A percentile compares a stretch with the other conserved stretches of the same genome.
Conservation (phyloP, 2,888 invertebrate species). For the Pollenia labialis region DNA sequence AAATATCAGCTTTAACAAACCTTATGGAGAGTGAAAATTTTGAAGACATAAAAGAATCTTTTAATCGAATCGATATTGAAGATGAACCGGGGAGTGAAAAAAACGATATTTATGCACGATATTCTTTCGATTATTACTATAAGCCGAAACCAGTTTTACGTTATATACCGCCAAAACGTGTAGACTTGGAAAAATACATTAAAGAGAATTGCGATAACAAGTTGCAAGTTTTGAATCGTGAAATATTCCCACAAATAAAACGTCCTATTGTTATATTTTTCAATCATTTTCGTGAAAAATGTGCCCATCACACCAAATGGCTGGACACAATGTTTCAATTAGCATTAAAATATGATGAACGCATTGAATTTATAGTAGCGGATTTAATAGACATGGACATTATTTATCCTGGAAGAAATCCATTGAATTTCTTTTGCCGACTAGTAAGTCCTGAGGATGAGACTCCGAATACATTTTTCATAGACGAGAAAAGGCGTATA, state of each 20-base stretch:
- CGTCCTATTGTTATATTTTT: slow-evolving; percentile 45
- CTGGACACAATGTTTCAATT: slow-evolving; percentile 41
- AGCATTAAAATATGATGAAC: slow-evolving; percentile 42
- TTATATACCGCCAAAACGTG: background rate
- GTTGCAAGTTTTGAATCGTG: slow-evolving; percentile 43
- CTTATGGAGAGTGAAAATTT: slow-evolving; percentile 34
- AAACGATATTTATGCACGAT: background rate
- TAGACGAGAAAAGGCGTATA: slow-evolving; percentile 52
- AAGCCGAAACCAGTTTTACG: slow-evolving; percentile 8
- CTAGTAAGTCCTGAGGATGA: slow-evolving; percentile 38
- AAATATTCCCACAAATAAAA: slow-evolving; percentile 25
- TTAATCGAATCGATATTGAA: slow-evolving; percentile 25
- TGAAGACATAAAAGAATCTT: background rate
- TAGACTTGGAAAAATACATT: slow-evolving; percentile 42
- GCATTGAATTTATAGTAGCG: slow-evolving; percentile 57
- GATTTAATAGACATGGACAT: slow-evolving; percentile 60
- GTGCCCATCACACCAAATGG: slow-evolving; percentile 51
- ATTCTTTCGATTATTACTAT: background rate
- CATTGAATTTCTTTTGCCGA: slow-evolving; percentile 42
- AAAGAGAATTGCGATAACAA: slow-evolving; percentile 28
- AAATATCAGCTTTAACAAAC: background rate
- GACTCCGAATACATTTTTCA: slow-evolving; percentile 6
- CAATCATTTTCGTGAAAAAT: slow-evolving; percentile 57
- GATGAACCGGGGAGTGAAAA: slow-evolving; percentile 27
- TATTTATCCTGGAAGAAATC: slow-evolving; percentile 43